These are phyloP conservation scores for Onychostoma macrolepis DNA, from an alignment of 2,113 vertebrate genomes.

Conservation along the genomic window DNA sequence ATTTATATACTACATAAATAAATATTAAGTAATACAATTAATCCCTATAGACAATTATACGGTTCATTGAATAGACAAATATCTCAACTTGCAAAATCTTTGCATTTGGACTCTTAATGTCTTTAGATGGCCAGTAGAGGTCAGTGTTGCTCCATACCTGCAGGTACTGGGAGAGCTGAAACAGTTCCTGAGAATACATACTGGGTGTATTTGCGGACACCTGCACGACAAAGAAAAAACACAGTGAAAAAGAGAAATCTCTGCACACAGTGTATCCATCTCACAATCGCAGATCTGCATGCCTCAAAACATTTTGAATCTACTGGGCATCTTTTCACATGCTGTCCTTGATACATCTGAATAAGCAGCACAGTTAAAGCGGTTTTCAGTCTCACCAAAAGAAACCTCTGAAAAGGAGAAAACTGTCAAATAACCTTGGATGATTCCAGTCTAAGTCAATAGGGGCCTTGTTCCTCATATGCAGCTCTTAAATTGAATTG, in stretches of 20 bases:
- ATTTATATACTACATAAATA: background rate
- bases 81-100: background rate
- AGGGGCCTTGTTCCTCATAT: background rate
- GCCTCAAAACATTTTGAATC: background rate
- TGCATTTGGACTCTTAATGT: background rate
- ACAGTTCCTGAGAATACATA: constrained; percentile 99
- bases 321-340: background rate
- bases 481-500: background rate
- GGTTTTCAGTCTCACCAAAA: background rate
- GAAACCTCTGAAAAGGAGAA: background rate
- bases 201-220: constrained; percentile 99
- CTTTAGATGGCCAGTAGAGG: constrained; percentile 60
- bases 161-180: constrained; percentile 99
- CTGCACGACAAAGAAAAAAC: constrained; percentile 66
- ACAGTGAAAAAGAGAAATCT: background rate
- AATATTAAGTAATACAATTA: background rate
- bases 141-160: constrained; percentile 82
- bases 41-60: background rate
- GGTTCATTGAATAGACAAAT: background rate
- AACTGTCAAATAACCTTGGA: background rate
- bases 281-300: background rate
- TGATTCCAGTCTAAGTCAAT: background rate
- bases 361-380: background rate
- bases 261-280: background rate
- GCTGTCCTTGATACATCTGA: background rate